Conservation (phyloP, 2,888 invertebrate genomes). For the Perizoma flavofasciatum region DNA sequence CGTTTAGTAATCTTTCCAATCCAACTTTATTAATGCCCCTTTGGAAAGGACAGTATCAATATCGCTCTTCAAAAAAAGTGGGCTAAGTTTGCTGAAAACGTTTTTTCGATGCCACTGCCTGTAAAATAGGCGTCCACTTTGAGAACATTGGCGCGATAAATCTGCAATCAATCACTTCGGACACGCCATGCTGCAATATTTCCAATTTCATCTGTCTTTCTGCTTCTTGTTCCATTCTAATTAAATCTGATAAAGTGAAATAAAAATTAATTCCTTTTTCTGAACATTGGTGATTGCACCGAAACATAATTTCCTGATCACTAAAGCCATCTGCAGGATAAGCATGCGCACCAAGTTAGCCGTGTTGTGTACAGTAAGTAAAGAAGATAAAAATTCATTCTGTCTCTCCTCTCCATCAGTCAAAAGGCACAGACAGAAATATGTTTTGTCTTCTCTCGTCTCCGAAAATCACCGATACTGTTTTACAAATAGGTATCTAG, state of each 20-base stretch:
- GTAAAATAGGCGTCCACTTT: slow-evolving; percentile 28
- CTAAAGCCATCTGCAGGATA: no score
- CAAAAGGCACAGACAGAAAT: no score
- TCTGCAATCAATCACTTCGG: slow-evolving; percentile 37
- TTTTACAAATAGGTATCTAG: no score
- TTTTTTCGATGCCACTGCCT: slow-evolving; percentile 26
- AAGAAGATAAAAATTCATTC: no score
- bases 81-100: slow-evolving; percentile 21
- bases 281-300: background rate
- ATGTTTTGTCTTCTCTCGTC: no score
- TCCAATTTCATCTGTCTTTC: slow-evolving; percentile 31
- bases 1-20: slow-evolving; percentile 20
- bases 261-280: background rate
- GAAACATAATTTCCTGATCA: background rate
- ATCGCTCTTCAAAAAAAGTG: slow-evolving; percentile 1
- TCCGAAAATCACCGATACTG: no score
- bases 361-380: no score
- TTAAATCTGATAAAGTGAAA: background rate
- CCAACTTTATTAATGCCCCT: slow-evolving; percentile 9
- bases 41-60: slow-evolving; percentile 3
- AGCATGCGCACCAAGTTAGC: no score
- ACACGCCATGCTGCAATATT: slow-evolving; percentile 30
- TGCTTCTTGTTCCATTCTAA: slow-evolving; percentile 20
- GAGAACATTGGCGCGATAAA: slow-evolving; percentile 31
- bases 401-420: no score